Percentiles rank a stretch among this genome's conserved stretches.
These are phyloP conservation scores for Araneus ventricosus DNA, from an alignment of 1,140 invertebrate species.

Conservation along the genomic window DNA sequence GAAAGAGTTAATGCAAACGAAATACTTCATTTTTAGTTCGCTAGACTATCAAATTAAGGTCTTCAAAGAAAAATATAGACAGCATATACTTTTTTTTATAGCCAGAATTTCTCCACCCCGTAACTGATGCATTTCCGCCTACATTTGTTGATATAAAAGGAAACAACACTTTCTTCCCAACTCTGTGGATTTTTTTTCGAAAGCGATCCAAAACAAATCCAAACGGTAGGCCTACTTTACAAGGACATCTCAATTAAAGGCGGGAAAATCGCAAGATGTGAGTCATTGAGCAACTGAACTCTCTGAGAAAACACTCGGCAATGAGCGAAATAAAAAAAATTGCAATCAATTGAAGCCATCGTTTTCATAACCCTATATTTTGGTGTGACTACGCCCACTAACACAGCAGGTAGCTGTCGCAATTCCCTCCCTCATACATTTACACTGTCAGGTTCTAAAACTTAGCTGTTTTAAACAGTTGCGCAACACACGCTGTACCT, in stretches of 20 bases:
- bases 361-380: constrained; percentile 37
- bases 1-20: too few species aligned
- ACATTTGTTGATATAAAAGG: neutral
- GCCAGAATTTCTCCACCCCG: neutral
- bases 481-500: neutral
- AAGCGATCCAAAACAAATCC: neutral
- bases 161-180: neutral
- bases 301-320: constrained; percentile 21
- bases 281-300: constrained; percentile 1
- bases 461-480: neutral
- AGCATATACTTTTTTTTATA: too few species aligned
- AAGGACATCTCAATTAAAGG: neutral
- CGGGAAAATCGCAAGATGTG: neutral
- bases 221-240: neutral
- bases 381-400: constrained; percentile 14
- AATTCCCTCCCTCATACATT: constrained; percentile 6
- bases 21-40: too few species aligned
- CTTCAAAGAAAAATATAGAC: too few species aligned
- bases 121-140: neutral
- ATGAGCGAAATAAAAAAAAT: neutral
- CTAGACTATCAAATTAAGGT: too few species aligned
- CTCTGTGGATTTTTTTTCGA: neutral
- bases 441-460: neutral
- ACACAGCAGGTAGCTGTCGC: constrained; percentile 13
- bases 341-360: constrained; percentile 3